phyloP scores from a whole-genome alignment of 1,140 invertebrate species.

The Diachasmimorpha longicaudata region DNA sequence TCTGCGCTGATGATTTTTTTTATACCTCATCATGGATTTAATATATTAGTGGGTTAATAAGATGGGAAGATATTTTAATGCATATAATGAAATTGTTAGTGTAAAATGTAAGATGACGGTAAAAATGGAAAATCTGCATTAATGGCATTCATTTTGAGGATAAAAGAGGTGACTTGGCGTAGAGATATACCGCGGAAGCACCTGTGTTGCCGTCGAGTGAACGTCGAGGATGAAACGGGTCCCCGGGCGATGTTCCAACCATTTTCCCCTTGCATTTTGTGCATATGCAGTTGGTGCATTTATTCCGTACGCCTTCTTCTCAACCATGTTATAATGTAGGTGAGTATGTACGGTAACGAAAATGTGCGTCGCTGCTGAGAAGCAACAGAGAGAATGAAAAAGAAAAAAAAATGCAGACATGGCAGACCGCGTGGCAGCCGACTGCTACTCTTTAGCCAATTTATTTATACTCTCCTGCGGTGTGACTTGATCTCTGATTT shows the following conservation, averaged over 20 bases:
- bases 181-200: constrained; percentile 43
- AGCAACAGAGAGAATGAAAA: constrained; percentile 36
- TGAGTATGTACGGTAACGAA: not conserved
- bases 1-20: not conserved
- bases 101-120: constrained; percentile 25
- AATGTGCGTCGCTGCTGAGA: not conserved
- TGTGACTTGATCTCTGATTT: constrained; percentile 17
- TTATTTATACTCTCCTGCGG: constrained; percentile 30
- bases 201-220: constrained; percentile 37
- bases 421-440: constrained; percentile 60
- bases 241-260: constrained; percentile 34
- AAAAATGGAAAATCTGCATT: constrained; percentile 3
- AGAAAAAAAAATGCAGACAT: constrained; percentile 25
- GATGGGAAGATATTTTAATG: not conserved
- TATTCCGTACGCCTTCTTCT: constrained; percentile 2
- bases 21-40: not conserved
- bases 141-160: constrained; percentile 9
- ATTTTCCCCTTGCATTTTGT: not conserved
- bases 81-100: constrained; percentile 11
- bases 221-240: constrained; percentile 29
- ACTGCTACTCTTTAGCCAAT: constrained; percentile 20
- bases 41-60: not conserved
- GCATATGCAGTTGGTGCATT: constrained; percentile 16
- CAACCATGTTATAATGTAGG: constrained; percentile 3
- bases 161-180: constrained; percentile 14